A percentile compares a stretch with the other conserved stretches of the same genome.
Evolutionary conservation across 2,797 vertebrate species (phyloP).

Genomic region (Sternarchorhynchus goeldii): DNA sequence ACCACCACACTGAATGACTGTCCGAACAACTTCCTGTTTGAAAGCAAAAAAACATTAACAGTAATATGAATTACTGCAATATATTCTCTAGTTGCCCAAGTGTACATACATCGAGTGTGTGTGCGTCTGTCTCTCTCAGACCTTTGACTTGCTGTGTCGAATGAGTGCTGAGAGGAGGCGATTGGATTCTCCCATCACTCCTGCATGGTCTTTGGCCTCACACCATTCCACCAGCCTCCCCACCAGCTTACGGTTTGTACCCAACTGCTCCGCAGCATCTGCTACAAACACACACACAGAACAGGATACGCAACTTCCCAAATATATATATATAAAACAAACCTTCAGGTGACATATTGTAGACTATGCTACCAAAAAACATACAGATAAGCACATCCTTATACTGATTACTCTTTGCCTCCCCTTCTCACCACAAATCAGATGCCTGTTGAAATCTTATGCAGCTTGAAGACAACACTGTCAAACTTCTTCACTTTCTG

Average conservation of each 20-base stretch:
- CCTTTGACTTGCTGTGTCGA: slow-evolving; percentile 98
- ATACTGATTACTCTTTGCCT: too few relatives aligned
- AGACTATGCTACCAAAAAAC: too few relatives aligned
- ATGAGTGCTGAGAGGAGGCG: slow-evolving; percentile 95
- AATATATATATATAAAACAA: slow-evolving; percentile 4
- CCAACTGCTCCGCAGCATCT: slow-evolving; percentile 95
- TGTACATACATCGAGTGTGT: not conserved
- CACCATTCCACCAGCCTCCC: slow-evolving; percentile 97
- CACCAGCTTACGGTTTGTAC: slow-evolving; percentile 89
- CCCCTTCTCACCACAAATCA: too few relatives aligned
- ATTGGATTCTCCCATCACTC: slow-evolving; percentile 99
- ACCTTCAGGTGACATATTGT: too few relatives aligned
- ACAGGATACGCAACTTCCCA: not conserved
- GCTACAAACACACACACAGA: slow-evolving; percentile 67
- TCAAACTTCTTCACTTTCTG: too few relatives aligned
- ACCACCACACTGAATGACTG: slow-evolving; percentile 90
- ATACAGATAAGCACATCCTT: too few relatives aligned
- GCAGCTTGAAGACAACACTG: too few relatives aligned
- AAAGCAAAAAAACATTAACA: slow-evolving; percentile 60
- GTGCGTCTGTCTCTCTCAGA: slow-evolving; percentile 60
- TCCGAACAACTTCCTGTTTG: slow-evolving; percentile 88
- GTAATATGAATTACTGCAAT: too few relatives aligned
- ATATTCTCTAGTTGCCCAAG: not conserved
- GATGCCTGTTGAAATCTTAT: too few relatives aligned
- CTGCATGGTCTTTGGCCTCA: slow-evolving; percentile 97